Base-by-base conservation (phyloP, 2,113 vertebrate genomes). In the Suncus etruscus region DNA sequence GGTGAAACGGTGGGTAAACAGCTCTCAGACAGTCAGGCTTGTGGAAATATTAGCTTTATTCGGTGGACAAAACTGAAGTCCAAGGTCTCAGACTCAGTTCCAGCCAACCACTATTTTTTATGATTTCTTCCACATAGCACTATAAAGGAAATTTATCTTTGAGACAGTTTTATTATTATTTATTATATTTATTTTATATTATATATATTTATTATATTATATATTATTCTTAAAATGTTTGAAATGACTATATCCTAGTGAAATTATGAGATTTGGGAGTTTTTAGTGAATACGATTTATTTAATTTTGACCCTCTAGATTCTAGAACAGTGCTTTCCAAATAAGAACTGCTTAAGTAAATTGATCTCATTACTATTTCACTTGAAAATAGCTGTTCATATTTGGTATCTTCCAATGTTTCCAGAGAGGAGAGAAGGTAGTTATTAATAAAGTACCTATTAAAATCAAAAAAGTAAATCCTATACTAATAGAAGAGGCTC, bases 261-360 rank as follows among this genome's bases (percentile, higher is more conserved):
- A 75, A 18, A 54, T 14, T 54, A 47, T 88, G 32, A 70, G 45
- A 74, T 83, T 72, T 70, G 1, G 7, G 24, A 14, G 16, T 80
- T 75, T 92, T 58, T 39, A 3, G 4, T 86, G 29, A 74, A 47
- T 39, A 18, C 32, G 18, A 68, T 72, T 70, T 68, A 29, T 75
- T 86, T 66, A 63, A 31, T 27, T 81, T 63, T 39, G 0, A 15
- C 6, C 65, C 51, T 88, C 25, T 5, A 50, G 3, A 14, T 73
- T 91, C 50, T 83, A 16, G n/a, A 14, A 58, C 2, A 61, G 18
- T 75, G 12, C 51, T 94, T 83, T 93, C 27, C 75, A 91, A 90
- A 80, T 72, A 76, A 61, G 16, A 93, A 31, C 3, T 86, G 6
- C n/a, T 73, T 50, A 54, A 47, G 12, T 80, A 81, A 69, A 63